Evolutionary conservation across 2,797 vertebrate genomes (phyloP), one percentile per base, ranked within the genome.

Genomic region (Hypotaenidia philippensis): DNA sequence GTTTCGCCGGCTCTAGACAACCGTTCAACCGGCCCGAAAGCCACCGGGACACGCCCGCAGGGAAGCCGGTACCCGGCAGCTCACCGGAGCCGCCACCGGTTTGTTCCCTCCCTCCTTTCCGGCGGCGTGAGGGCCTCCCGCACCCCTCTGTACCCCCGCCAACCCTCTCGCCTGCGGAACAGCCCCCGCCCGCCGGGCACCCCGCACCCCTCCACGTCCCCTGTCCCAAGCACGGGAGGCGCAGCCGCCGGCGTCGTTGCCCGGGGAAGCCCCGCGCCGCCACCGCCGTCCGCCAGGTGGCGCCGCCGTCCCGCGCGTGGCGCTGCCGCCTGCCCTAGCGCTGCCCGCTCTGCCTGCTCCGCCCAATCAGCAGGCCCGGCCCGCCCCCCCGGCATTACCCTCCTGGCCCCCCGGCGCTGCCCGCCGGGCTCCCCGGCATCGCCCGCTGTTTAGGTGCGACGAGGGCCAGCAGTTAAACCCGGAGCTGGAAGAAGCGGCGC

Each of bases 21-120:
- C 5, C 3, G 6, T 1, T 34, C 36, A 3, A 7, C 7, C 31
- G 0, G 3, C 11, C 21, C 61, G 5, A 7, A 49, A 32, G 8
- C 17, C 4, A 8, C 5, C 3, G 5, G 21, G 44, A 9, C 45
- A 7, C 3, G 26, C 29, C 5, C 5, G 3, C 23, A 1, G n/a
- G 38, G 32, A 19, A 41, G 27, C 38, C 6, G 32, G 3, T 5
- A 17, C 21, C 19, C 41, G 41, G 41, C 41, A 44, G 41, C 41
- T 44, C 41, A 44, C 41, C 41, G 41, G 41, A 19, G 41, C 18
- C 41, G 41, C 26, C 47, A 13, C 2, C 29, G 2, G 5, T 34
- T 16, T 26, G 6, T 13, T 10, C 6, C 5, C 29, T 31, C n/a
- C n/a, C 16, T 3, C 11, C 45, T 44, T 36, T 16, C 29, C 18